Evolutionary conservation across 2,113 vertebrate species (phyloP).

Genomic region (Mesoclemmys tuberculata): DNA sequence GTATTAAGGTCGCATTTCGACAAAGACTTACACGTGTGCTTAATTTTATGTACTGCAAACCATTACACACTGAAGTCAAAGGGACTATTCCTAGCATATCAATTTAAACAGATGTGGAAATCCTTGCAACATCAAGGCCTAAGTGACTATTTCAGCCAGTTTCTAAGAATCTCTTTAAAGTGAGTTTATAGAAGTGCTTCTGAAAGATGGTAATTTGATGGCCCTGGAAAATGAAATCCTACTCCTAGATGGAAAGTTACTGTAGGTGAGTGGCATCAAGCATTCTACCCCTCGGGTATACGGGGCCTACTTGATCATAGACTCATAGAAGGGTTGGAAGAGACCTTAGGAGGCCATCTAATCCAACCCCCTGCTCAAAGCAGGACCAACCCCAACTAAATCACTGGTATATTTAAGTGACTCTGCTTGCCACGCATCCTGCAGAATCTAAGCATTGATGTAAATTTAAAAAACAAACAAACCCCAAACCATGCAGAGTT

Average conservation of each 20-base stretch:
- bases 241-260: not conserved
- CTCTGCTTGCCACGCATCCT: not conserved
- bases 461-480: not conserved
- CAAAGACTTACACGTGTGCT: not conserved
- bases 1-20: not conserved
- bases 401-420: not conserved
- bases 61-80: not conserved
- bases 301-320: not conserved
- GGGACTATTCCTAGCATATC: not conserved
- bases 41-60: not conserved
- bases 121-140: not conserved
- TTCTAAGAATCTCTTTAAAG: not conserved
- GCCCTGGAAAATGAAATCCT: not conserved
- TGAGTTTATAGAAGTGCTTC: not conserved
- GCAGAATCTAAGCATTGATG: not conserved
- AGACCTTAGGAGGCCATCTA: too few relatives aligned
- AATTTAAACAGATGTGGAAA: not conserved
- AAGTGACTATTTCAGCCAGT: not conserved
- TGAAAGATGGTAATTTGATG: not conserved
- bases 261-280: not conserved
- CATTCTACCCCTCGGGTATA: not conserved
- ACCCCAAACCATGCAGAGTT: not conserved
- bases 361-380: too few relatives aligned
- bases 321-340: too few relatives aligned
- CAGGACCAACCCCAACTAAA: too few relatives aligned